These are phyloP conservation scores for Montipora capitata DNA, from an alignment of 92 coral and sea anemone species.

Conservation along the genomic window DNA sequence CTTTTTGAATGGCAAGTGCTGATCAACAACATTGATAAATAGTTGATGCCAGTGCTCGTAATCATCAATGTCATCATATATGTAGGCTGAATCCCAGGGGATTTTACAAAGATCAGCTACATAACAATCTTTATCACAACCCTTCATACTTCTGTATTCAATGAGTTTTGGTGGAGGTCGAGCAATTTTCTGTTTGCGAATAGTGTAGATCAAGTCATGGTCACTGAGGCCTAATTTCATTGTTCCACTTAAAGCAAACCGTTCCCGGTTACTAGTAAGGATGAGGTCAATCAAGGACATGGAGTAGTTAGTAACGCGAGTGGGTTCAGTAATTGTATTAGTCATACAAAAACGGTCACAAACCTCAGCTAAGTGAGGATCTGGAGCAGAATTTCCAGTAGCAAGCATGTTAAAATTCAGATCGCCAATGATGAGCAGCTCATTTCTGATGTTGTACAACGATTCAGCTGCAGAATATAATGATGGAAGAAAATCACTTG, in stretches of 20 bases:
- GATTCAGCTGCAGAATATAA: too few relatives aligned
- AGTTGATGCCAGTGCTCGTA: conserved; percentile 52
- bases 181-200: conserved; percentile 53
- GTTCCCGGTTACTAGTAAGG: conserved; percentile 51
- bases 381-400: too few relatives aligned
- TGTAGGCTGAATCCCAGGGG: conserved; percentile 62
- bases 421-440: too few relatives aligned
- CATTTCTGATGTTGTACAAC: too few relatives aligned
- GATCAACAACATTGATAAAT: conserved; percentile 36
- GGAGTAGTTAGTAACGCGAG: conserved; percentile 44
- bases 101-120: conserved; percentile 38
- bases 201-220: conserved; percentile 63
- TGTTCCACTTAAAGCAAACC: conserved; percentile 55
- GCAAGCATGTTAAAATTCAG: too few relatives aligned
- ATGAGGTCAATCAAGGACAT: conserved; percentile 36
- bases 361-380: too few relatives aligned
- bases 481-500: too few relatives aligned
- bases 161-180: conserved; percentile 52
- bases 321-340: conserved; percentile 27
- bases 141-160: conserved; percentile 59
- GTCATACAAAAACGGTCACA: too few relatives aligned
- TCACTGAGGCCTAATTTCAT: conserved; percentile 60
- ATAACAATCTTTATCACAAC: conserved; percentile 24
- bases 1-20: conserved; percentile 35
- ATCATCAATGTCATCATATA: conserved; percentile 41